Conservation (phyloP, 2,888 invertebrate species). For the Leptinotarsa juncta region DNA sequence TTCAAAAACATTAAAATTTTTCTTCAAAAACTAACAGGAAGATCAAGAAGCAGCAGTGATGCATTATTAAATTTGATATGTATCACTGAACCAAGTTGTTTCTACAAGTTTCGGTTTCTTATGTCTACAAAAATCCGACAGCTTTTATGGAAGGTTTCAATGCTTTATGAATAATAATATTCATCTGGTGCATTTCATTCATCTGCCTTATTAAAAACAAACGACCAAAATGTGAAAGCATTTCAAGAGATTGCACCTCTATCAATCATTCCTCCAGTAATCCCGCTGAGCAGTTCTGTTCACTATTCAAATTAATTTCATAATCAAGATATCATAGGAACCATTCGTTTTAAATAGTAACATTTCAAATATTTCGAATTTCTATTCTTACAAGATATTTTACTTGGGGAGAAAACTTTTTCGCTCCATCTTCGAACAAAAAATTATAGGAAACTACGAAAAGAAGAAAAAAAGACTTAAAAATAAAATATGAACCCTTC, state of each 20-base stretch:
- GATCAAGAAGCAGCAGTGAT: no score
- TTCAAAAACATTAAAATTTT: no score
- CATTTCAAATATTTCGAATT: not conserved
- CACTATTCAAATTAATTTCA: conserved; percentile 23
- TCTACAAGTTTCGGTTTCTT: not conserved
- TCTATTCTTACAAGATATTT: not conserved
- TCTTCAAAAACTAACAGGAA: no score
- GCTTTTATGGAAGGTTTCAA: not conserved
- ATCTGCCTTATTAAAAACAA: conserved; percentile 1
- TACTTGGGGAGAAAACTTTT: no score
- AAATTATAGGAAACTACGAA: no score
- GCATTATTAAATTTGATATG: no score
- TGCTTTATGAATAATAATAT: not conserved
- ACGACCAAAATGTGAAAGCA: not conserved
- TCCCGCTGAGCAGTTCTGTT: conserved; percentile 16
- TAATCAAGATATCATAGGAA: not conserved
- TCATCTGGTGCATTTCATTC: not conserved
- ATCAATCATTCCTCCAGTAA: conserved; percentile 27
- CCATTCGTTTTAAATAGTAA: not conserved
- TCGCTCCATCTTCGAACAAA: no score
- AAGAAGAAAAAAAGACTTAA: no score
- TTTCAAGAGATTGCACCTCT: conserved; percentile 22
- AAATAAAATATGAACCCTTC: no score
- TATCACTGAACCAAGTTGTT: not conserved
- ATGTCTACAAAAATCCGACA: not conserved